Evolutionary conservation across 2,797 vertebrate genomes (phyloP), one percentile per base, ranked within the genome.

Genomic region (Trachops cirrhosus): DNA sequence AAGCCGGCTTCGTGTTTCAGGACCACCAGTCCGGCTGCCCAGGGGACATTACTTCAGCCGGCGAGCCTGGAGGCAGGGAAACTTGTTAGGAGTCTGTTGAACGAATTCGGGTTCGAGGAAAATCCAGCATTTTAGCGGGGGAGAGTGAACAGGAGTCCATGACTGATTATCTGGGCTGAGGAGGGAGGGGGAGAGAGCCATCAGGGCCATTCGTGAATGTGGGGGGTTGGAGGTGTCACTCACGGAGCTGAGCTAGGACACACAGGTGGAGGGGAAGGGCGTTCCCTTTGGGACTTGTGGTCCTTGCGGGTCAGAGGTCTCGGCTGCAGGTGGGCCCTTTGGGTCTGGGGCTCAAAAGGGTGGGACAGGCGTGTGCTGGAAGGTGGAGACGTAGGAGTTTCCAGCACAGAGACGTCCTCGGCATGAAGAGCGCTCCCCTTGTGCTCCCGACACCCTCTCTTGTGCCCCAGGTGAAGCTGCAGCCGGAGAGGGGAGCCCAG

Each of bases 341-440:
- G 71, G 48, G 34, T 26, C 32, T 74, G 62, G 46, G 79, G 70
- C 71, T 91, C 77, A 11, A 71, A 57, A 57, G n/a, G n/a, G 26
- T 68, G 52, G 16, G 80, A 11, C 50, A 11, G 67, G 18, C 6
- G 3, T 26, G 70, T 9, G 4, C 10, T 1, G 22, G 50, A 15
- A 21, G 46, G 46, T 22, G 26, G 34, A 1, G 7, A 16, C 3
- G 6, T 10, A 11, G 54, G 71, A 2, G 7, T 19, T n/a, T 46
- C 41, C 12, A 3, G 64, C 4, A 1, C 7, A 22, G 71, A n/a
- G 5, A 14, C 5, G 9, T 26, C 29, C 37, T 0, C 0, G 4
- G 85, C 29, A 0, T 15, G 6, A 7, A 1, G 24, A 24, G 5
- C 5, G 41, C 29, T 29, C 41, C 48, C 67, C 44, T 0, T 0